Base-by-base conservation (phyloP, 2,797 vertebrate species). In the Rhincodon typus region DNA sequence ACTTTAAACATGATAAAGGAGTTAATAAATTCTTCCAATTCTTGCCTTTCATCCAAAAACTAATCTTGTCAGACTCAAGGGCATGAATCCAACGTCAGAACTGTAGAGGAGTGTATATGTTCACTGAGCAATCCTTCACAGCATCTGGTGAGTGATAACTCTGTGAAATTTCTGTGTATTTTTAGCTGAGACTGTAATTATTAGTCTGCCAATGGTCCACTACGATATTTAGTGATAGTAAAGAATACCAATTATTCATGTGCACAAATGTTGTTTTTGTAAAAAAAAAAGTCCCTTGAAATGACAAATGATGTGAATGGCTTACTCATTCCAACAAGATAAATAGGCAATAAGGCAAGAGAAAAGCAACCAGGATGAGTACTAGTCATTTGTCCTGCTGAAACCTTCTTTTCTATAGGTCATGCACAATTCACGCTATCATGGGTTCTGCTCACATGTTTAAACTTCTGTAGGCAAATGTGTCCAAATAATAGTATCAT, bases 1-100 rank as follows among this genome's bases (percentile, higher is more conserved):
- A 93, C 62, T 27, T 93, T 62, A 93, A 93, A 93, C 62, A 93
- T 67, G 66, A 67, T 38, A 67, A 93, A 66, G 90, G 62, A 93
- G 90, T 38, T 66, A 93, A 62, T 23, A 67, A 66, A 69, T 93
- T 42, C n/a, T 93, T 67, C 62, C 90, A 91, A 66, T 34, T 91
- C 57, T 34, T 57, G 19, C 34, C 50, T 90, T 19, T 19, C 62
- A 34, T 62, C 50, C 23, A 91, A 42, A 93, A 91, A 62, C 62
- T 67, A 67, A 93, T n/a, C 90, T 42, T 23, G n/a, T 69, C n/a
- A 67, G 57, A 90, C 53, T n/a, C 87, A 62, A 7, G 57, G 62
- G 57, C n/a, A 21, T 67, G 62, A 93, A 67, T 93, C 5, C 42
- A 42, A 23, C 62, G 67, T 67, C 62, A 93, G n/a, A n/a, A n/a